These are phyloP conservation scores for Rutilus rutilus DNA, from an alignment of 2,113 vertebrate genomes.

Conservation along the genomic window DNA sequence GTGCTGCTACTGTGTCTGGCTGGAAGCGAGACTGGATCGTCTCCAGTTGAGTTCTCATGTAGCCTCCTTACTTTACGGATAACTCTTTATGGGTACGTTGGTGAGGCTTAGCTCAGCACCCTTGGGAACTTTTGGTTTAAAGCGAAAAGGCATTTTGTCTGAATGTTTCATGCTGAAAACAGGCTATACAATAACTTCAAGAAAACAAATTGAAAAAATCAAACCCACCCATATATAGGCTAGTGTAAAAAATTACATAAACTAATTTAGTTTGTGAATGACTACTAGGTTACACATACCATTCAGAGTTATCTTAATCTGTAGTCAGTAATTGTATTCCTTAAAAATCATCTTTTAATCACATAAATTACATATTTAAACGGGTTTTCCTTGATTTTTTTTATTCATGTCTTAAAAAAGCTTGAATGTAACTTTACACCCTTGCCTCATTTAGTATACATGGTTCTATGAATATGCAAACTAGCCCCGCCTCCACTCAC, in stretches of 20 bases:
- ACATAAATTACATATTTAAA: too few species aligned
- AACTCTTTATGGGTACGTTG: conserved; percentile 20
- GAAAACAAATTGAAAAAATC: background rate
- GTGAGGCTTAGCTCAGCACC: background rate
- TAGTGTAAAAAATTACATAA: background rate
- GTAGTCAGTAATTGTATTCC: too few species aligned
- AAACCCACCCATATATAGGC: background rate
- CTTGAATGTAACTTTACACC: too few species aligned
- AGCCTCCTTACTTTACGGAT: conserved; percentile 18
- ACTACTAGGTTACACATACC: too few species aligned
- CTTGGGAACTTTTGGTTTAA: background rate
- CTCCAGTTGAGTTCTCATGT: conserved; percentile 11
- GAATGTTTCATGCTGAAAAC: background rate
- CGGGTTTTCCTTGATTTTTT: too few species aligned
- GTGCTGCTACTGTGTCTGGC: conserved; percentile 37
- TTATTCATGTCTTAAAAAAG: too few species aligned
- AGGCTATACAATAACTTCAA: background rate
- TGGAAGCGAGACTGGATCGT: conserved; percentile 23
- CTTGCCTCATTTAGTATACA: too few species aligned
- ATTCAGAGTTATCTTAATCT: too few species aligned
- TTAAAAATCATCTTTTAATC: too few species aligned
- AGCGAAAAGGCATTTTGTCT: conserved; percentile 2
- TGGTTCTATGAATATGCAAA: too few species aligned
- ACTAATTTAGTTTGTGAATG: too few species aligned
- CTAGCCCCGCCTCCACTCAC: too few species aligned